Evolutionary conservation across 2,888 invertebrate species (phyloP), one percentile per base, ranked within the genome.

Genomic region (Polia nebulosa): DNA sequence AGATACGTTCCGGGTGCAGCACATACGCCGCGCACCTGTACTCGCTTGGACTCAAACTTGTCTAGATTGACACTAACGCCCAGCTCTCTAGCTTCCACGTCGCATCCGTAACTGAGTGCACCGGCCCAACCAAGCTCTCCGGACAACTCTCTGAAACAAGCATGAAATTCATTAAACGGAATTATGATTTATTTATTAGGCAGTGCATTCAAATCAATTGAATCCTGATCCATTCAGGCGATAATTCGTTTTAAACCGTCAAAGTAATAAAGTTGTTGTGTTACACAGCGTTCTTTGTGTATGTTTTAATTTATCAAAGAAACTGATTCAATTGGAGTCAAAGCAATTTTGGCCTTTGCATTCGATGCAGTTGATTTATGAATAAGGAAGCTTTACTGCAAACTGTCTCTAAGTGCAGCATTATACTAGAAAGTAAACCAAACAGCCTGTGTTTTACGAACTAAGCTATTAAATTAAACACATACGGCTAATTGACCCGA

Each of bases 1-100:
- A 97, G 96, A 89, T 97, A 97, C 8, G 97, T 96, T 68, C 97
- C 97, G 39, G 97, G 96, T 44, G 96, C 92, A 32, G 97, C 96
- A 80, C 97, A 94, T 71, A 97, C 94, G 22, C 96, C 97, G 63
- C 96, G 94, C 87, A 97, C 96, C 86, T 94, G 93, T 82, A 97
- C 94, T 82, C 96, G 96, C 80, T 96, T 95, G 75, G 92, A 87
- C 81, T 93, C 92, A 84, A 96, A 96, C 79, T 96, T 94, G 82
- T 94, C 93, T 80, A 97, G 89, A 36, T 80, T 88, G 74, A 91
- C 95, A 86, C 90, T 91, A 81, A 90, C 95, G 78, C 89, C 96
- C 79, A 85, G 91, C 87, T 87, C 96, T 44, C 87, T 88, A 11
- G 88, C 84, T 87, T 87, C 96, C 77, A 77, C 90, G 82, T 90